Conservation (phyloP, 2,113 vertebrate species). For the Leptobrachium ailaonicum region DNA sequence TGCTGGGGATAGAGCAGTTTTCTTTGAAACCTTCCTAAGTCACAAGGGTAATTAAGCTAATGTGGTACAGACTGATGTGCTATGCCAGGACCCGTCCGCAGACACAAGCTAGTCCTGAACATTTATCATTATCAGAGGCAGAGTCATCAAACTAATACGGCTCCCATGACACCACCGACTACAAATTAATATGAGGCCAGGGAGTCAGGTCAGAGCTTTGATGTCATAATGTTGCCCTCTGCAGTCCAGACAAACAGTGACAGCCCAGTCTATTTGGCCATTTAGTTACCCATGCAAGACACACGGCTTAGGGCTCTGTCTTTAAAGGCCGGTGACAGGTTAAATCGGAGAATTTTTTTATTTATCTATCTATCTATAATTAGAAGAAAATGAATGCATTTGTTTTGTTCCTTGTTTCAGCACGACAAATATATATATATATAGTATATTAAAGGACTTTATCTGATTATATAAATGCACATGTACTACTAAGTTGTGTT, state of each 20-base stretch:
- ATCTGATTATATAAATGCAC: no score
- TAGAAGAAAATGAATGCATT: background rate
- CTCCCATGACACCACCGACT: background rate
- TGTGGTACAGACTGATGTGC: background rate
- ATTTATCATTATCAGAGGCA: background rate
- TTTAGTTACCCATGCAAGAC: background rate
- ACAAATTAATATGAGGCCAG: background rate
- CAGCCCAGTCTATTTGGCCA: background rate
- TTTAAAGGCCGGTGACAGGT: background rate
- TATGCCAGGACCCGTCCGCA: background rate
- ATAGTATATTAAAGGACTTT: no score
- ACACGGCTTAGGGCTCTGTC: no score
- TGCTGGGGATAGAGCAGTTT: background rate
- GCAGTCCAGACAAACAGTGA: background rate
- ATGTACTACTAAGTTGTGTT: no score
- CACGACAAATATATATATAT: no score
- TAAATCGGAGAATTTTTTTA: background rate
- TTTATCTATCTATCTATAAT: background rate
- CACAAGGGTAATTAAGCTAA: background rate
- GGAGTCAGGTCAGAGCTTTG: background rate
- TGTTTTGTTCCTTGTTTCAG: background rate
- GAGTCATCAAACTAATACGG: background rate
- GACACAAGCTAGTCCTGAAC: background rate
- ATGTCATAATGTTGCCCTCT: conserved; percentile 13
- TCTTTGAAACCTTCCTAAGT: background rate